Evolutionary conservation across 1,140 invertebrate species (phyloP), one percentile per base, ranked within the genome.

Genomic region (Papilio aristodemus): DNA sequence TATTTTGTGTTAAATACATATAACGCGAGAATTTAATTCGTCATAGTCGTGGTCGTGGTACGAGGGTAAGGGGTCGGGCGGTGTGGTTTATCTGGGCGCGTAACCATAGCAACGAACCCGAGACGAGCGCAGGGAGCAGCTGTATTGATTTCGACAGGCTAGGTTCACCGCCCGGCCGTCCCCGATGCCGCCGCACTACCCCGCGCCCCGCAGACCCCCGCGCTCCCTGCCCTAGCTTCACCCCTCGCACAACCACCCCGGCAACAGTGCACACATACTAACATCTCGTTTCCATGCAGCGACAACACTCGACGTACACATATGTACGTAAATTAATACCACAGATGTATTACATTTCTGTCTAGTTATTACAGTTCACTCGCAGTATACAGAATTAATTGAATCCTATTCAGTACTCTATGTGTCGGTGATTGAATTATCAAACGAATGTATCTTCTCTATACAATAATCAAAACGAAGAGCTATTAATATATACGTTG

Each of bases 71-170:
- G 36, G 59, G n/a, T 10, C 13, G 14, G 59, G 67, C 69, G 69
- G 69, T 57, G 46, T 67, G 74, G 69, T 74, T 75, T 75, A 78
- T 81, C 80, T 79, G 71, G 69, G 67, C 67, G 69, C 71, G 79
- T 81, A 70, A 50, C 79, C 75, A 78, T 84, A 71, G 76, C 72
- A 37, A 84, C 81, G 77, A 69, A 77, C 76, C 76, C 70, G 70
- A 81, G 84, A 78, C 81, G 77, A 76, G 72, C 72, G 73, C 74
- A 74, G 71, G 75, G 71, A 81, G 85, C 85, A 86, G 85, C 87
- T 88, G 85, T 89, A 89, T 89, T 86, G 87, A 90, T 88, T 87
- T 86, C 73, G 81, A 78, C 75, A 77, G 64, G 73, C 76, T 74
- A 79, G 77, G 87, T 89, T 89, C 87, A 87, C 68, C 85, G 87